Base-by-base conservation (phyloP, 35 echinoderm and acorn worm genomes). In the Acanthaster planci region DNA sequence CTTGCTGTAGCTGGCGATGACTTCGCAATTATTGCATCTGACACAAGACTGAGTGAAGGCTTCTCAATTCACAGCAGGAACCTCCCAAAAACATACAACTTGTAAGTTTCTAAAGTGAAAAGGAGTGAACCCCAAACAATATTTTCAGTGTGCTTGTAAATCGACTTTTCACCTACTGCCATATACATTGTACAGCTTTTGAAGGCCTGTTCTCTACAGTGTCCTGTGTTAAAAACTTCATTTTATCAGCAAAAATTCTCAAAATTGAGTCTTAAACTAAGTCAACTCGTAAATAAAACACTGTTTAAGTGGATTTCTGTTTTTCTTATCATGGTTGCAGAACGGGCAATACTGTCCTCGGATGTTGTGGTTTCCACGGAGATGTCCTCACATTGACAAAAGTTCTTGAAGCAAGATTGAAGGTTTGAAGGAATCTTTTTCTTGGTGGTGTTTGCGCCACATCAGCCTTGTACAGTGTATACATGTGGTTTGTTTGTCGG, bases 1-100 rank as follows among this genome's bases (percentile, higher is more conserved):
- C 37, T 99, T 39, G 96, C 96, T 16, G 79, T 99, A 21, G 85
- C 96, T 67, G 96, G 96, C 60, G 96, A 99, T 27, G 92, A 99
- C 51, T 99, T 91, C 82, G 96, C 96, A 27, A n/a, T 99, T 22
- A 91, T 99, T 37, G 96, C 92, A 34, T 99, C 96, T 16, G 96
- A 99, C 82, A 99, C 96, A 38, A 93, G 96, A 76, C 86, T 99
- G 7, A 99, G 96, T 92, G 96, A 99, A 79, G 96, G 96, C 18
- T 99, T 99, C 51, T 86, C 84, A 26, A 99, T 99, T 60, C 92
- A 99, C 86, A 94, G 88, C 47, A 93, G 96, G 52, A 86, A 99
- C 67, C 77, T 87, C 14, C 96, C 96, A 27, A 99, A 99, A 82
- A 84, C 89, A 40, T 83, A 99, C 26, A 81, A 92, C 51, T 35